Conservation (phyloP, 2,797 vertebrate genomes). For the Diglossa cyanea region DNA sequence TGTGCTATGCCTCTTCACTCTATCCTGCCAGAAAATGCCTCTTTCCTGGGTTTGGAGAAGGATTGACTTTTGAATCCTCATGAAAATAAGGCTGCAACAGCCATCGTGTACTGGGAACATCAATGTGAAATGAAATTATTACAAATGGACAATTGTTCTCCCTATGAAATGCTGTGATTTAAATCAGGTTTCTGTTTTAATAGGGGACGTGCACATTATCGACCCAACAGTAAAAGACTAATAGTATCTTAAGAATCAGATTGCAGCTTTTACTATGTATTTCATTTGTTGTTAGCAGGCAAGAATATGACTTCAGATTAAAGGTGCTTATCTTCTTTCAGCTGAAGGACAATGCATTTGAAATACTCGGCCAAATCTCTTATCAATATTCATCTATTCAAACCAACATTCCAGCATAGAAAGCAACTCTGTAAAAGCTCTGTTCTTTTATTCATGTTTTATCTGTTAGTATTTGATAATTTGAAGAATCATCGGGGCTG, state of each 20-base stretch:
- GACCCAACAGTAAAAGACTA: neutral
- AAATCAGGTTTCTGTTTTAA: neutral
- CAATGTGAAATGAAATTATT: neutral
- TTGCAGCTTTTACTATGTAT: neutral
- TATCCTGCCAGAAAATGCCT: neutral
- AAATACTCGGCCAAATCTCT: neutral
- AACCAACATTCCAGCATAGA: neutral
- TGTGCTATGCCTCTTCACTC: neutral
- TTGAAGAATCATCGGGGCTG: neutral
- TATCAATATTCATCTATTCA: neutral
- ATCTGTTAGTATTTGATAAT: neutral
- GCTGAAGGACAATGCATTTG: neutral
- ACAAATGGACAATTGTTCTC: neutral
- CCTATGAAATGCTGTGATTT: neutral
- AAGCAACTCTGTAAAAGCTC: neutral
- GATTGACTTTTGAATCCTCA: accelerated
- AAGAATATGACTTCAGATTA: neutral
- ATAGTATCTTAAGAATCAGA: neutral
- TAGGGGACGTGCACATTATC: neutral
- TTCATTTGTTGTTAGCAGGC: neutral
- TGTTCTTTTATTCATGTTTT: neutral
- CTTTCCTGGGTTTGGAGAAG: neutral
- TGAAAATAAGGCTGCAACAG: neutral
- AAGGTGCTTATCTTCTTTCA: neutral
- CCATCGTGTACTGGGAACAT: neutral